These are phyloP conservation scores for Ptyas mucosa DNA, from an alignment of 2,113 vertebrate species.

Conservation along the genomic window DNA sequence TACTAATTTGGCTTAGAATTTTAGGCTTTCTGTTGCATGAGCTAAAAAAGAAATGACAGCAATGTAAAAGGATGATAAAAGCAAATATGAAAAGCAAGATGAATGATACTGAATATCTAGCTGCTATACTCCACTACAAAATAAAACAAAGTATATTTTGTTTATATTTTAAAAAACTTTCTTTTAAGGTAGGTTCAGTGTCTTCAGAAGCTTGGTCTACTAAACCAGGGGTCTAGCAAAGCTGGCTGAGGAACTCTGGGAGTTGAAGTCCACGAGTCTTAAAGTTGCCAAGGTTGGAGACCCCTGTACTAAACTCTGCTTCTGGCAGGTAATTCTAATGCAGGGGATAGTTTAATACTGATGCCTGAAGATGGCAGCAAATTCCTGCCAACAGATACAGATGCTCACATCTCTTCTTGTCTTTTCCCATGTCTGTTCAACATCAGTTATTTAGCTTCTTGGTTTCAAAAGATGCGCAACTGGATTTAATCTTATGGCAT, in stretches of 20 bases:
- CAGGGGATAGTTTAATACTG: not conserved
- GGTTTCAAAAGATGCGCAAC: constrained; percentile 39
- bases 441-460: constrained; percentile 39
- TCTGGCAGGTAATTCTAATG: not conserved
- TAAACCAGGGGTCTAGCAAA: not conserved
- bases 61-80: not conserved
- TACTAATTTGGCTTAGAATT: not conserved
- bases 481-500: constrained; percentile 65
- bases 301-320: not conserved
- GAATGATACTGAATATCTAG: not conserved
- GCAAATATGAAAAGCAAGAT: constrained; percentile 1
- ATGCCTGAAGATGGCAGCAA: constrained; percentile 73
- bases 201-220: rapidly evolving
- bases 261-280: no score
- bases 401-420: not conserved
- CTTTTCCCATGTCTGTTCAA: constrained; percentile 16
- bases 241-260: no score
- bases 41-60: not conserved
- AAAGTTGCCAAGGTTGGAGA: no score
- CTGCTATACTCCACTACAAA: not conserved
- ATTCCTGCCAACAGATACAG: constrained; percentile 38
- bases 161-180: not conserved
- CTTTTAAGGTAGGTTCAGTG: not conserved
- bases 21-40: not conserved
- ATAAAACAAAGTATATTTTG: not conserved